Base-by-base conservation (phyloP, 2,888 invertebrate species). In the Tholera decimalis region DNA sequence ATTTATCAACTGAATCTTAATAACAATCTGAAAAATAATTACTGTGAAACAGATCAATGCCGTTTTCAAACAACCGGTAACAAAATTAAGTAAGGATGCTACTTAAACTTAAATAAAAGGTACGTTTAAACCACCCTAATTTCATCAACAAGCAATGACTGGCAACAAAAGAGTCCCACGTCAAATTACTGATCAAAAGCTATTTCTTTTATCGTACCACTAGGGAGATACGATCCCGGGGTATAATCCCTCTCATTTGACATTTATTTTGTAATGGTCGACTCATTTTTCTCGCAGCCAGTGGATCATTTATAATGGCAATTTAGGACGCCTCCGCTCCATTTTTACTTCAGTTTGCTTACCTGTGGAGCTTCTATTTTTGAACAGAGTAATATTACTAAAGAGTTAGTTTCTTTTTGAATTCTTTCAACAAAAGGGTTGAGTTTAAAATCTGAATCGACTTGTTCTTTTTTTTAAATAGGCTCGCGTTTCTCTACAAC, bases 261-360 rank as follows among this genome's bases (percentile, higher is more conserved):
- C 83, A 77, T 83, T 81, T 80, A 79, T 83, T 83, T 83, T 65
- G 70, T 62, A 72, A 80, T 59, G 60, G 73, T 53, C 63, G 39
- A 4, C 50, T 66, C 61, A 77, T 80, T 81, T 75, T 68, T 74
- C 74, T 58, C 44, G 5, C 54, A 59, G 56, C 44, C 56, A 46
- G 26, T 59, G 58, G 64, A 63, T 74, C 77, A 80, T 83, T 84
- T 77, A 82, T 83, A 76, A 80, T 70, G 60, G 66, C 73, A 55
- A 72, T 79, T 72, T 51, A 53, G 73, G 75, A 66, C 64, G 59
- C 22, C 28, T 63, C 24, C 24, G 53, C 39, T 59, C 55, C 55
- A 58, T 75, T 62, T 59, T 78, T 30, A 15, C 18, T 26, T 13
- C 8, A 44, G 50, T 73, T 59, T 54, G 18, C 57, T 62, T 64